Evolutionary conservation across 1,140 invertebrate species (phyloP), one percentile per base, ranked within the genome.

Genomic region (Drosophila obscura): DNA sequence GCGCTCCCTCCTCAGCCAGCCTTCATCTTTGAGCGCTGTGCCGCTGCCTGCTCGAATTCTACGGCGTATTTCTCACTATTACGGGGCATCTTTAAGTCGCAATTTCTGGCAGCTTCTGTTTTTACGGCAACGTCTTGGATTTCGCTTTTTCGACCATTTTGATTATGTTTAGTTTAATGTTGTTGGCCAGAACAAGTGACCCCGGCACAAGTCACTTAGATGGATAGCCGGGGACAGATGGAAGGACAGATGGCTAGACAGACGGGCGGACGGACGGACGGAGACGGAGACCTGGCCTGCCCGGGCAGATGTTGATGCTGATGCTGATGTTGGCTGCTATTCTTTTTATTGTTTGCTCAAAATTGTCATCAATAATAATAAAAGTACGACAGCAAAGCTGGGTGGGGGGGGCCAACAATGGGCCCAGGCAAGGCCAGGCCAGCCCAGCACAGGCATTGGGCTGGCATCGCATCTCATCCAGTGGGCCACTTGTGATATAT

Each of bases 321-420:
- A 62, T 65, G 48, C 41, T 51, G 63, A 49, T 77, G 63, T 49
- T 73, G 68, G 31, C 46, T 24, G 46, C 73, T 56, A 68, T 77
- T 81, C 62, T 51, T 63, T 87, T 87, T 87, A 87, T 87, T 88
- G 83, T 88, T 81, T 76, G 72, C 83, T 87, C 83, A 87, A 87
- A 87, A 87, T 79, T 83, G 82, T 87, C 82, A 88, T 87, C 82
- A 88, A 88, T 87, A 87, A 87, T 87, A 88, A 87, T 88, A 88
- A 88, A 85, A 81, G 82, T 65, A 64, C 56, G 77, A 63, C 68
- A 50, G 56, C 60, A n/a, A 35, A 67, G 67, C 57, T 13, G 11
- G 22, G 22, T 19, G 59, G 39, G 11, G 22, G 22, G 1, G 59
- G 39, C 24, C 68, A 59, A 74, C 68, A 77, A 85, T 87, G 69